phyloP scores from a whole-genome alignment of 2,113 vertebrate species.

The Epinephelus cyanopodus region DNA sequence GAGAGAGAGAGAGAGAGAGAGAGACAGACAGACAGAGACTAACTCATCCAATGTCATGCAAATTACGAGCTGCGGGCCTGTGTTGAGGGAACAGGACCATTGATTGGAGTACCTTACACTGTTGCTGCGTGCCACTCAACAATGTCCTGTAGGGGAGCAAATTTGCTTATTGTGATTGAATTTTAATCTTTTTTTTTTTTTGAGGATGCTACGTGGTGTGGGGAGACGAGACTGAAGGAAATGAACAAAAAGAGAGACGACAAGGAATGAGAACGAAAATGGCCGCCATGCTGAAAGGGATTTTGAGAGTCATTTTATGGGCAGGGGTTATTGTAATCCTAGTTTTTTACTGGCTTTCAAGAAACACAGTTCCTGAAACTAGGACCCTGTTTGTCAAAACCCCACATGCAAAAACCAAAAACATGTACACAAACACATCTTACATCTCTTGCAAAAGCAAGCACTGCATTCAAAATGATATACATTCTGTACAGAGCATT shows the following conservation, averaged over 20 bases:
- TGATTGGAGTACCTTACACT: constrained; percentile 80
- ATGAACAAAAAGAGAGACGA: constrained; percentile 30
- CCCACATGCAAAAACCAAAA: too few species aligned
- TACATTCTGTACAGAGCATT: too few species aligned
- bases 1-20: constrained; percentile 8
- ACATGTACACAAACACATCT: too few species aligned
- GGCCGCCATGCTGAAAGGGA: background rate
- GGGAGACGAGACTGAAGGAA: constrained; percentile 14
- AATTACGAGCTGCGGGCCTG: constrained; percentile 72
- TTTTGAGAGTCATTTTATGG: constrained; percentile 1
- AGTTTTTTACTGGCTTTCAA: background rate
- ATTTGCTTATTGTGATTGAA: constrained; percentile 83
- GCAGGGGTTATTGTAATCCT: background rate
- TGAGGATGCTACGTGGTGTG: constrained; percentile 23
- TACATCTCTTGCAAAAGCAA: too few species aligned
- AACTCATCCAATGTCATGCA: constrained; percentile 78
- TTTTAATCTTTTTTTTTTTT: constrained; percentile 70
- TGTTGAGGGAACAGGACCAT: constrained; percentile 76
- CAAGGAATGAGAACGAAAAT: constrained; percentile 29
- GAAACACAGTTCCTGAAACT: background rate
- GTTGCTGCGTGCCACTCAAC: constrained; percentile 59
- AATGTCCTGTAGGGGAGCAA: constrained; percentile 75
- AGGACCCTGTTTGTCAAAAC: too few species aligned
- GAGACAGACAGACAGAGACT: constrained; percentile 32
- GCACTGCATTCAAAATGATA: too few species aligned